Base-by-base conservation (phyloP, 92 coral and sea anemone genomes). In the Phymanthus crucifer region DNA sequence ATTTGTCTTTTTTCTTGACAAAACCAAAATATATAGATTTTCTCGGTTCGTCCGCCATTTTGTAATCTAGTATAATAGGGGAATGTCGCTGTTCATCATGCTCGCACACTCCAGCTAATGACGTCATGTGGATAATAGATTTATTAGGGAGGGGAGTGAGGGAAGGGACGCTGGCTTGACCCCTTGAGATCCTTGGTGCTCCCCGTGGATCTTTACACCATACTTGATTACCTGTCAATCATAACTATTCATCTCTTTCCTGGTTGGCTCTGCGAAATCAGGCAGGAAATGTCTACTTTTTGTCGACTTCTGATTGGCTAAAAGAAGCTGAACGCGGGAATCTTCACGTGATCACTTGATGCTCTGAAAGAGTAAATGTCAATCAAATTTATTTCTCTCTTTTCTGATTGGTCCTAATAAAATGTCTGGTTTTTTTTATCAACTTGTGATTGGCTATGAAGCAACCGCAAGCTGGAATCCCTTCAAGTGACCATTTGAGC, bases 21-120 rank as follows among this genome's bases (percentile, higher is more conserved):
- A 89, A 86, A 40, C 87, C 32, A 61, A 89, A 89, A 3, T 90
- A 89, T 18, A 89, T 77, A 19, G 85, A 71, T 54, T 16, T 71
- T 47, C 38, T 82, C 24, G 71, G 67, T 8, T 46, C 83, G 47
- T 86, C 90, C 90, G 90, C 93, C 93, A 89, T 89, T 68, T 82
- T 89, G 56, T 35, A 72, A 29, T 26, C 36, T 16, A n/a, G n/a
- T 40, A 82, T n/a, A n/a, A 6, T 32, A 50, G 46, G 32, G 74
- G n/a, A 29, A 56, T 34, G 34, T 80, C 80, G 80, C 86, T 82
- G 86, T 61, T 1, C 72, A 43, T 43, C 48, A 43, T 43, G 48
- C 18, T n/a, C n/a, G n/a, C n/a, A n/a, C n/a, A 10, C 43, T 38
- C 10, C 7, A 38, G 10, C 7, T 38, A 38, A 38, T 38, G 43